phyloP scores from a whole-genome alignment of 1,140 invertebrate genomes.

The Calycopis cecrops region DNA sequence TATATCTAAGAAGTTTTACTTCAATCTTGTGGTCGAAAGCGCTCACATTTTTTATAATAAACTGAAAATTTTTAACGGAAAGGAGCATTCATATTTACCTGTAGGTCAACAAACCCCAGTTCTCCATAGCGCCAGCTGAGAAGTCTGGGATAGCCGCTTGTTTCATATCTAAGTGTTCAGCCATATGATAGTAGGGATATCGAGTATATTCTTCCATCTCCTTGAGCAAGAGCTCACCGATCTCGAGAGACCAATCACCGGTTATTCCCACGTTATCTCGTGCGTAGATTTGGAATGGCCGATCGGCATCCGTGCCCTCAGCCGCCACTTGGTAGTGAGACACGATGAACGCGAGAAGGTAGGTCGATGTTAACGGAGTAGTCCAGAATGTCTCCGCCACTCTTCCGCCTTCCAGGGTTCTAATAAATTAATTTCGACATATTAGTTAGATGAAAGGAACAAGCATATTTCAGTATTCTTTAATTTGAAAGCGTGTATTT shows the following conservation, averaged over 20 bases:
- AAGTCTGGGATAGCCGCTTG: slow-evolving; percentile 85
- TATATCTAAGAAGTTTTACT: too few species aligned
- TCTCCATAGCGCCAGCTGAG: slow-evolving; percentile 81
- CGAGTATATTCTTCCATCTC: slow-evolving; percentile 68
- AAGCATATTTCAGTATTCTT: neutral
- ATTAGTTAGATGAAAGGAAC: neutral
- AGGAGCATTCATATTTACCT: slow-evolving; percentile 56
- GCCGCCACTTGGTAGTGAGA: slow-evolving; percentile 80
- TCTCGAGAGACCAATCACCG: slow-evolving; percentile 76
- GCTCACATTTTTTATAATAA: too few species aligned
- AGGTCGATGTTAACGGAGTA: slow-evolving; percentile 89
- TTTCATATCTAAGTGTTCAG: slow-evolving; percentile 75
- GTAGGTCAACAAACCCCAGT: slow-evolving; percentile 82
- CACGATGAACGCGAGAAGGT: slow-evolving; percentile 89
- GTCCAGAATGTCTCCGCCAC: slow-evolving; percentile 53
- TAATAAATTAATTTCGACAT: slow-evolving; percentile 12
- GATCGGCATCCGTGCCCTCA: slow-evolving; percentile 32
- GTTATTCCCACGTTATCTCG: slow-evolving; percentile 79
- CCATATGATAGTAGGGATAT: slow-evolving; percentile 71
- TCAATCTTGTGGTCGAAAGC: too few species aligned
- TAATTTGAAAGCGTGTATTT: too few species aligned
- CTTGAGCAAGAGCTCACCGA: slow-evolving; percentile 67
- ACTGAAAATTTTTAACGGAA: too few species aligned
- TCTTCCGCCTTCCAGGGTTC: slow-evolving; percentile 28
- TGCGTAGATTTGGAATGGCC: slow-evolving; percentile 82